phyloP scores from a whole-genome alignment of 53 echinoderm and acorn worm genomes.

The Arbacia lixula region DNA sequence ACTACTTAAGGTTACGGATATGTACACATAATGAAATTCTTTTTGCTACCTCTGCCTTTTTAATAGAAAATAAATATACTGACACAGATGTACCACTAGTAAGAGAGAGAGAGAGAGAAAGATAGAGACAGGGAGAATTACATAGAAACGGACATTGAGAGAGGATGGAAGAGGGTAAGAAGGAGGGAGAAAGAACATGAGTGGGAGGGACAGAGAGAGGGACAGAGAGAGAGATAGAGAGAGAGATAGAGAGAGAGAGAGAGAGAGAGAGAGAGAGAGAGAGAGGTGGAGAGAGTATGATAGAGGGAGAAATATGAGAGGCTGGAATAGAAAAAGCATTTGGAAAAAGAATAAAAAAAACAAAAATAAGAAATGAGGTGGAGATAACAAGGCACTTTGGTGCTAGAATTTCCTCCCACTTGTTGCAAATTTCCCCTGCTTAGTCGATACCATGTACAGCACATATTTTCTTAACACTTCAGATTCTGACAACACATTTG shows the following conservation, averaged over 20 bases:
- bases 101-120: background rate
- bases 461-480: no score
- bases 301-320: background rate
- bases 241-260: background rate
- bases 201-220: background rate
- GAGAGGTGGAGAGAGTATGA: background rate
- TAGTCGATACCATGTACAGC: no score
- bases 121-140: background rate
- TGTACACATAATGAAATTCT: no score
- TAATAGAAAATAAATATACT: no score
- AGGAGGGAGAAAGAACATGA: background rate
- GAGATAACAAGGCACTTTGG: no score
- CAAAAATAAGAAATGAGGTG: background rate
- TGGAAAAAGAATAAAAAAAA: background rate
- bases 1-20: no score
- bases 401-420: no score
- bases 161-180: background rate
- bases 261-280: background rate
- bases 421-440: no score
- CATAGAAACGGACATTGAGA: background rate
- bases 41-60: no score
- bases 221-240: background rate
- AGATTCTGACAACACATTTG: no score
- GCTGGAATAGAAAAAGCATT: no score
- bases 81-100: no score